Percentiles rank a stretch among this genome's conserved stretches.
These are phyloP conservation scores for Sceloporus undulatus DNA, from an alignment of 2,113 vertebrate genomes.

Conservation along the genomic window DNA sequence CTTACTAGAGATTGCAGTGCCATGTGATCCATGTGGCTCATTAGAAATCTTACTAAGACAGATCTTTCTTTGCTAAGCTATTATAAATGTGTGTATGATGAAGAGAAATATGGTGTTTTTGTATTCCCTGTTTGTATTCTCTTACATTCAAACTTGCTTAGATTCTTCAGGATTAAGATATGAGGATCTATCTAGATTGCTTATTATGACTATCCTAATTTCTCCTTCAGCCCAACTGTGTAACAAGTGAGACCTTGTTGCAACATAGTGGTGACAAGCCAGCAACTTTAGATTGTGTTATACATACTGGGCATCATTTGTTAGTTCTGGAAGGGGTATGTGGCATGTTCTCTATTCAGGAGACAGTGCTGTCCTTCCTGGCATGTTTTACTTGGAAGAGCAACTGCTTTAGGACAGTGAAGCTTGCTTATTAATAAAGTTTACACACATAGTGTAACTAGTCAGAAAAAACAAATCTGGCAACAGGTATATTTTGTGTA, in stretches of 20 bases:
- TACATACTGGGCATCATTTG: background rate
- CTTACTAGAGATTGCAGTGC: background rate
- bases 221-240: accelerated
- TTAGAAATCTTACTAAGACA: background rate
- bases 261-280: background rate
- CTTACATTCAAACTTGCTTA: background rate
- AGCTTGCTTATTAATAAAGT: background rate
- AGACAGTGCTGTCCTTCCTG: background rate
- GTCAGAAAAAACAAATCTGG: background rate
- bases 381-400: background rate
- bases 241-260: background rate
- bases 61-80: background rate
- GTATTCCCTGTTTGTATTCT: background rate
- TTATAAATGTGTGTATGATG: background rate
- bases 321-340: background rate
- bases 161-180: background rate
- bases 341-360: background rate
- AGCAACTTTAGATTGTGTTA: accelerated
- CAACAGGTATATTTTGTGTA: background rate
- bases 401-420: background rate
- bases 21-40: background rate
- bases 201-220: background rate
- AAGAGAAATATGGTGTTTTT: background rate
- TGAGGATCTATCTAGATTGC: background rate
- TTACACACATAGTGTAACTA: background rate